A percentile compares a stretch with the other conserved stretches of the same genome.
These are phyloP conservation scores for Scaptomyza montana DNA, from an alignment of 1,140 invertebrate species.

Conservation along the genomic window DNA sequence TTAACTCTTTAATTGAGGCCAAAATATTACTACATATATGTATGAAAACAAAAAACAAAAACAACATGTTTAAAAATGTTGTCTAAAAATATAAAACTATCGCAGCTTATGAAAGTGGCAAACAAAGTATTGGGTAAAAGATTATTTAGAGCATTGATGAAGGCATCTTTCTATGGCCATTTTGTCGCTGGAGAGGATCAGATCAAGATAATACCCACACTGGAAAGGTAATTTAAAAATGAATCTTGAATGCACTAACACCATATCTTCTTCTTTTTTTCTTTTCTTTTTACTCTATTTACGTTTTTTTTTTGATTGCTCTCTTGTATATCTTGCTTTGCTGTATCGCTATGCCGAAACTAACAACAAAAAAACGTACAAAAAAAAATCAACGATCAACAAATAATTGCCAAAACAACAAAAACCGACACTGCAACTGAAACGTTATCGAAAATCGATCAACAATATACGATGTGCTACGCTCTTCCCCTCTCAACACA, in stretches of 20 bases:
- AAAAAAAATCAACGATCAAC: conserved; percentile 2
- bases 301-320: background rate
- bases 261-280: conserved; percentile 71
- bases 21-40: background rate
- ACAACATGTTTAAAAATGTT: conserved; percentile 19
- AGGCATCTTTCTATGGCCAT: conserved; percentile 96
- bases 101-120: conserved; percentile 93
- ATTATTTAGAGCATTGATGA: conserved; percentile 92
- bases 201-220: conserved; percentile 80
- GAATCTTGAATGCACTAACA: conserved; percentile 61
- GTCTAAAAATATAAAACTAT: conserved; percentile 45
- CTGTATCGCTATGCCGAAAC: conserved; percentile 20
- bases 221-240: conserved; percentile 81
- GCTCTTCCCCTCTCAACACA: background rate
- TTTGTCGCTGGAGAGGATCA: conserved; percentile 94
- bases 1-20: background rate
- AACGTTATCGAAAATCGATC: background rate
- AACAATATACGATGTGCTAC: conserved; percentile 20
- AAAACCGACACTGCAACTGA: background rate
- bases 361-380: conserved; percentile 8
- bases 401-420: conserved; percentile 10
- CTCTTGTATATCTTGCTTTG: conserved; percentile 9
- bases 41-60: conserved; percentile 11
- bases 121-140: conserved; percentile 90
- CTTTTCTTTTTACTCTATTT: conserved; percentile 43